These are phyloP conservation scores for Ctenopoma kingsleyae DNA, from an alignment of 2,797 vertebrate genomes.

Conservation along the genomic window DNA sequence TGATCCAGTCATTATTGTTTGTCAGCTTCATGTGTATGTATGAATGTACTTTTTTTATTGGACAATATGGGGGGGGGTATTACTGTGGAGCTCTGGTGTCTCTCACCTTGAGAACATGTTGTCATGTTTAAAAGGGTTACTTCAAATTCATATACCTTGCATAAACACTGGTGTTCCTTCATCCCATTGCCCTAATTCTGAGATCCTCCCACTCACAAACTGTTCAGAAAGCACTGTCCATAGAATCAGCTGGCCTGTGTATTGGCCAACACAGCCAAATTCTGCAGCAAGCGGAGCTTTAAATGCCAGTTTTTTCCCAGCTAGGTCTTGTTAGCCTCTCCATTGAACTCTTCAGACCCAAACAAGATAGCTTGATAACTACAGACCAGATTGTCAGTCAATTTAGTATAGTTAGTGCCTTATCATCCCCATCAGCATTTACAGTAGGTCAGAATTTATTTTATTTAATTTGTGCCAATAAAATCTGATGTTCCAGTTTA, in stretches of 20 bases:
- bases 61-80: not conserved
- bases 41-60: not conserved
- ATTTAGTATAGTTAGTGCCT: not conserved
- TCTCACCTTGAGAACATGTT: constrained; percentile 8
- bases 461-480: constrained; percentile 3
- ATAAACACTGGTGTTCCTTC: constrained; percentile 49
- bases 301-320: constrained; percentile 43
- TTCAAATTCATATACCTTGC: constrained; percentile 26
- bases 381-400: not conserved
- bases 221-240: constrained; percentile 68
- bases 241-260: constrained; percentile 58
- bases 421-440: not conserved
- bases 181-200: constrained; percentile 72
- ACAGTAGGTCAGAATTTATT: not conserved
- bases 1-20: constrained; percentile 6
- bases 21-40: not conserved
- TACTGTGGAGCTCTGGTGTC: not conserved
- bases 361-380: constrained; percentile 3
- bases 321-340: constrained; percentile 12
- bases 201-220: constrained; percentile 81
- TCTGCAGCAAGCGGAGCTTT: constrained; percentile 38
- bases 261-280: constrained; percentile 48
- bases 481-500: not conserved
- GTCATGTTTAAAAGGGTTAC: constrained; percentile 10
- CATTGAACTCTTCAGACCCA: constrained; percentile 5